Evolutionary conservation across 2,797 vertebrate species (phyloP), one percentile per base, ranked within the genome.

Genomic region (Acanthis flammea): DNA sequence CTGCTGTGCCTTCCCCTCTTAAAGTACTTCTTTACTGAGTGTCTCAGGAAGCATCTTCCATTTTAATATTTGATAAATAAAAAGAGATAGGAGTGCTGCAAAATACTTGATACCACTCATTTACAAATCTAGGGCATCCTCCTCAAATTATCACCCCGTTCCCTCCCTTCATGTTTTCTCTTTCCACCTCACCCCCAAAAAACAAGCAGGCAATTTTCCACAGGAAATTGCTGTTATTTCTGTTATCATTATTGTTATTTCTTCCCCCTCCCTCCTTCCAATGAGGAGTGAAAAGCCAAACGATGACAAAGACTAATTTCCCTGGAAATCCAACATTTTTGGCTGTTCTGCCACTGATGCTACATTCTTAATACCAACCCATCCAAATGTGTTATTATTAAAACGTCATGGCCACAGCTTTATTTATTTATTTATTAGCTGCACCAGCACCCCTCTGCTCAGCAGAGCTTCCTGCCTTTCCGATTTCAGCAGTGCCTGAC

Each of bases 21-120:
- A 90, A 96, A 94, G 90, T 96, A 96, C 54, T 94, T 94, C 77
- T 92, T 96, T 92, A 97, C 70, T 96, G 97, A 80, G 30, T 90
- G 87, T 97, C 94, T 96, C 80, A 44, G 93, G 61, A 91, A 92
- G 86, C 68, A 23, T 95, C 90, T 97, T 96, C 94, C 86, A 95
- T 97, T 97, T 97, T 97, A 97, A 97, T 97, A 97, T 97, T 98
- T 97, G 96, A 97, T 96, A 97, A 97, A 98, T 94, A 91, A 81
- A 96, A 95, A 91, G 28, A 86, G 80, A 89, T 91, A 48, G 48
- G 80, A 94, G 79, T 71, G 67, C 92, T 95, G 94, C 31, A 66
- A 97, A 97, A 93, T 73, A 66, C 42, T 62, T 12, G 3, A 81
- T 79, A 58, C 39, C 87, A 39, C 81, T 95, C 92, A 71, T 73